Conservation (phyloP, 1,140 invertebrate species). For the Drosophila melanogaster region Release_6_plus_ISO1_MT NT_033777.3:21926001-21926500, state of each 20-base stretch:
- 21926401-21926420: conserved; percentile 6
- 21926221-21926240: conserved; percentile 15
- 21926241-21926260: conserved; percentile 19
- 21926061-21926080: conserved; percentile 1
- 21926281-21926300: conserved; percentile 31
- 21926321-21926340: conserved; percentile 9
- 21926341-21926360: conserved; percentile 21
- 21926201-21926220: conserved; percentile 21
- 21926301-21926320: conserved; percentile 39
- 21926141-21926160: conserved; percentile 1
- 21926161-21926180: background rate
- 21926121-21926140: conserved; percentile 15
- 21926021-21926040: conserved; percentile 43
- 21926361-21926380: conserved; percentile 24
- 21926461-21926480: too few species aligned
- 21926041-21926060: background rate
- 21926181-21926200: conserved; percentile 41
- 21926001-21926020: conserved; percentile 45
- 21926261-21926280: conserved; percentile 49
- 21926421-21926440: background rate
- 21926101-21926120: conserved; percentile 17
- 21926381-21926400: conserved; percentile 10
- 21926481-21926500: too few species aligned
- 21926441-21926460: background rate
- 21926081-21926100: conserved; percentile 53